Evolutionary conservation across 2,888 invertebrate genomes (phyloP), one percentile per base, ranked within the genome.

Genomic region (Sthenelais limicola): DNA sequence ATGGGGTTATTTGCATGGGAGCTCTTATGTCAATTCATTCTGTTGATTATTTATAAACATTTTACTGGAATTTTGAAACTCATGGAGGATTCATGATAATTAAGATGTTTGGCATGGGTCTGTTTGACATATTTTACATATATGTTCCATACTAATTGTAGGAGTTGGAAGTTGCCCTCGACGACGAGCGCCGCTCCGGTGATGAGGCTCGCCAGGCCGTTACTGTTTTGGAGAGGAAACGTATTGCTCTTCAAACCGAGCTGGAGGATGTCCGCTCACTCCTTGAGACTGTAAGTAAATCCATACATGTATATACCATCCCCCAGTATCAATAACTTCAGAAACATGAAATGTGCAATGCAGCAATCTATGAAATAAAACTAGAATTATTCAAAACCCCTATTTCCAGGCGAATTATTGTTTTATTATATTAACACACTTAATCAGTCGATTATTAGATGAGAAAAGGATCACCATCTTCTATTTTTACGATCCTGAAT

Each of bases 221-320:
- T 67, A 79, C 84, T 33, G 67, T 84, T 54, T 82, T 84, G 54
- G 88, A 88, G 80, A 84, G 87, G 79, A 87, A 85, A 77, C 83
- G 88, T 69, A 83, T 87, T 68, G 87, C 94, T 73, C 91, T 98
- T 88, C 94, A 94, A 85, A 95, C 94, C 85, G 98, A 98, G 91
- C 91, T 97, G 88, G 98, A 99, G 88, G 99, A 99, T 91, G 92
- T 86, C 81, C 83, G 89, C 79, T 85, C 88, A 74, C 88, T 89
- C 58, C 84, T 90, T 73, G 90, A 90, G 78, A 83, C 82, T 71
- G 87, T 87, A 77, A 82, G 86, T 82, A 33, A 5, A 4, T 5
- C 35, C 9, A n/a, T 62, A 21, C 32, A 21, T 48, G 24, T 48
- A n/a, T n/a, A n/a, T n/a, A n/a, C n/a, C n/a, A n/a, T n/a, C n/a